Conservation (phyloP, 64 coral and sea anemone species). For the Montipora sp. region DNA sequence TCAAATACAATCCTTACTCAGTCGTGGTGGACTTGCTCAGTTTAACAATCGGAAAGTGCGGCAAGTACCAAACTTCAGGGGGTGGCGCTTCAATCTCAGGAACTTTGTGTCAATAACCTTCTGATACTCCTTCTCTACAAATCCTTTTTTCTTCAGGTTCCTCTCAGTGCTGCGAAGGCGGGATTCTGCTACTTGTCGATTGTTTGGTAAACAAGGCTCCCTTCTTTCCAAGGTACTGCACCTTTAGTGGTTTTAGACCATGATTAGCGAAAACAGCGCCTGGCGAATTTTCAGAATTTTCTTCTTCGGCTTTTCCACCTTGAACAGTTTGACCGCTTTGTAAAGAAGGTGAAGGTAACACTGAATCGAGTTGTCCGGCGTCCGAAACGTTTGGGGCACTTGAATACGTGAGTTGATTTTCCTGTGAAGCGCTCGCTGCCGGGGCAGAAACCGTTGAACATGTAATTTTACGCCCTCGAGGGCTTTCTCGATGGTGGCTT, state of each 20-base stretch:
- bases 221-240: slow-evolving; percentile 57
- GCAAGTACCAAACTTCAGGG: neutral
- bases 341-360: neutral
- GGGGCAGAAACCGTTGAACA: neutral
- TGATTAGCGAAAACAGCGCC: neutral
- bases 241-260: neutral
- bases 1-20: neutral
- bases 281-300: neutral
- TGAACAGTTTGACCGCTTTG: neutral
- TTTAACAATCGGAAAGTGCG: slow-evolving; percentile 55
- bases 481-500: slow-evolving; percentile 37
- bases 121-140: slow-evolving; percentile 50
- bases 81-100: neutral
- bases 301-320: neutral
- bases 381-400: neutral
- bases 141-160: neutral
- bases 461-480: slow-evolving; percentile 32
- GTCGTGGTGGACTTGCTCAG: slow-evolving; percentile 63
- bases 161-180: slow-evolving; percentile 42
- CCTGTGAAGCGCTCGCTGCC: no score
- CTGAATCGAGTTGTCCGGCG: neutral
- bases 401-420: neutral
- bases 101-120: slow-evolving; percentile 37
- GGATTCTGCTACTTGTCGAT: slow-evolving; percentile 40
- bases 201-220: slow-evolving; percentile 25